Base-by-base conservation (phyloP, 2,888 invertebrate species). In the Pseudanteris insignis region DNA sequence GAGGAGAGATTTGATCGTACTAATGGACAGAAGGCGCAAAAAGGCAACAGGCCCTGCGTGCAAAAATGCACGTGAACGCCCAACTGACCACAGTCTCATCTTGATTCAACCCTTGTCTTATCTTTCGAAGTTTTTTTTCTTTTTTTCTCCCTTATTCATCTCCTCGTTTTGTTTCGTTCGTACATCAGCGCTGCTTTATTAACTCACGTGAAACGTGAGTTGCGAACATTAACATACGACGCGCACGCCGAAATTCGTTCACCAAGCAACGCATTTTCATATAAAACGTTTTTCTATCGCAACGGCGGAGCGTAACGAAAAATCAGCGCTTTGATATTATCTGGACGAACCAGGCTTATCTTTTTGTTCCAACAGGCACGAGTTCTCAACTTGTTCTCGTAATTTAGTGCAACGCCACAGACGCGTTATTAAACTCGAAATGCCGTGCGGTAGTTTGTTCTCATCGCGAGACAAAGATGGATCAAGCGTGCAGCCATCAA, bases 1-100 rank as follows among this genome's bases (percentile, higher is more conserved):
- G n/a, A n/a, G n/a, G n/a, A n/a, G n/a, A 71, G 72, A 75, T 75
- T 68, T 75, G 76, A 76, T 77, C 75, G 70, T 47, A 30, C 70
- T 76, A 76, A 77, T 76, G 75, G 76, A 69, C 73, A 73, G 73
- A 72, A 76, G 74, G 71, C 70, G 71, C 70, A 67, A 68, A 69
- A 71, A 74, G 68, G 72, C 70, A 68, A 73, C 67, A 73, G 70
- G 74, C 71, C 69, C 68, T 70, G 64, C 64, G 63, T 62, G 61
- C 63, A 64, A 65, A 62, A 60, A 62, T 53, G 44, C 47, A 41
- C 60, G 55, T 41, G 30, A 46, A 29, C 60, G 59, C 61, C 59
- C 57, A 65, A 64, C 61, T 64, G 62, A 65, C 66, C 62, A 54
- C 60, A 63, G 51, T 40, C 34, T 61, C 54, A 46, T 51, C 50